Percentiles rank a stretch among this genome's conserved stretches.
These are phyloP conservation scores for Parnassius apollo DNA, from an alignment of 2,888 invertebrate species.

Conservation along the genomic window DNA sequence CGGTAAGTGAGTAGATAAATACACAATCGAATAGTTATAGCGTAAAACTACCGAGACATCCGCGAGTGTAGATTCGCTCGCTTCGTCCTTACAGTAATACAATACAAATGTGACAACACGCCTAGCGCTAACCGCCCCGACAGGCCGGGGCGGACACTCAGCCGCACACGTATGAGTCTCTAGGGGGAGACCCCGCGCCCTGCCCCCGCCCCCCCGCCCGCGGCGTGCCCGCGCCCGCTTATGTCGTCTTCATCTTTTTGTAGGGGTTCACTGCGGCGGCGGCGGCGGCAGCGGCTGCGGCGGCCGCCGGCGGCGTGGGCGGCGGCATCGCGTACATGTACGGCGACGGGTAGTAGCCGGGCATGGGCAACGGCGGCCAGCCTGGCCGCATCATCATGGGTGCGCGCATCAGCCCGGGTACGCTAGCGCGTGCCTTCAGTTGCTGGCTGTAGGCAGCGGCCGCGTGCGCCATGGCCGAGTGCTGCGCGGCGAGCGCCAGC, in stretches of 20 bases:
- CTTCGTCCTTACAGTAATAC: constrained; percentile 77
- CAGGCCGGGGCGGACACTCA: constrained; percentile 69
- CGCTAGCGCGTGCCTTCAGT: constrained; percentile 86
- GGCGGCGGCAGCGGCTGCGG: constrained; percentile 65
- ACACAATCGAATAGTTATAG: constrained; percentile 76
- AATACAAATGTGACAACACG: constrained; percentile 80
- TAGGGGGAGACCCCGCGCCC: constrained; percentile 76
- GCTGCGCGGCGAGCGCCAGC: constrained; percentile 73
- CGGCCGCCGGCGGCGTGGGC: constrained; percentile 67
- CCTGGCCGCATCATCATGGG: constrained; percentile 65
- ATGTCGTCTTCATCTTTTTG: constrained; percentile 95
- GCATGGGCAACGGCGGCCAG: constrained; percentile 75
- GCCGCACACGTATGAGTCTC: constrained; percentile 74
- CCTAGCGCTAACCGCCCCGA: constrained; percentile 76
- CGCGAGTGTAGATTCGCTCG: constrained; percentile 72
- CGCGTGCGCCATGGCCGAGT: constrained; percentile 66
- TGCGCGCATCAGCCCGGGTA: constrained; percentile 69
- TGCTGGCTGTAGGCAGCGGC: constrained; percentile 72
- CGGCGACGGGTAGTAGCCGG: constrained; percentile 74
- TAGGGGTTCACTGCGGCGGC: constrained; percentile 87
- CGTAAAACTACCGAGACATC: constrained; percentile 77
- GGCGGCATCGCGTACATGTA: constrained; percentile 78
- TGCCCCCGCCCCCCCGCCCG: constrained; percentile 59
- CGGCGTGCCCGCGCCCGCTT: constrained; percentile 57
- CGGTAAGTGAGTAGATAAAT: constrained; percentile 74